These are phyloP conservation scores for Elymnias hypermnestra DNA, from an alignment of 1,140 invertebrate species.

Conservation along the genomic window DNA sequence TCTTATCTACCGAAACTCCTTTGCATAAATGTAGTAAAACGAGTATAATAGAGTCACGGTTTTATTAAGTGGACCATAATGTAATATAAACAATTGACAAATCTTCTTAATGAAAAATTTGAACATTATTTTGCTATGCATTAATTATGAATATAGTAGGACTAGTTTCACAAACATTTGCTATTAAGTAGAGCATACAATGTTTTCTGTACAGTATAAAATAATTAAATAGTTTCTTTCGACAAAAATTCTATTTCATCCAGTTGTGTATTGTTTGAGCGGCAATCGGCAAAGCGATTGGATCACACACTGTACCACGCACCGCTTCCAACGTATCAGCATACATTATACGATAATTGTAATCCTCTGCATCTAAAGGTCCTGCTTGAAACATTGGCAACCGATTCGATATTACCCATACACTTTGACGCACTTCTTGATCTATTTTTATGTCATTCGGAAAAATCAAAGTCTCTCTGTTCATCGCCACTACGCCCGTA, in stretches of 20 bases:
- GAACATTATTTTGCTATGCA: not conserved
- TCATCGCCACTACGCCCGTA: constrained; percentile 78
- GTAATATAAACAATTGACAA: not conserved
- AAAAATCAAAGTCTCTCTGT: constrained; percentile 80
- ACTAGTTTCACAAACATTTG: constrained; percentile 12
- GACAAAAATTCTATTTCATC: not conserved
- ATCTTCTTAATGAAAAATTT: too few relatives aligned
- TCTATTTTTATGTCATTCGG: constrained; percentile 88
- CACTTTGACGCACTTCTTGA: constrained; percentile 79
- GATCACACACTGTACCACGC: constrained; percentile 82
- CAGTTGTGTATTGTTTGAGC: not conserved
- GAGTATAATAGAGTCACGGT: too few relatives aligned
- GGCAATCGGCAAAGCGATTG: constrained; percentile 27
- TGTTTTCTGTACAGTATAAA: not conserved
- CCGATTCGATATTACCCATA: constrained; percentile 86
- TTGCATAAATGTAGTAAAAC: too few relatives aligned
- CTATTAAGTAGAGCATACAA: not conserved
- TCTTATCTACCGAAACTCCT: too few relatives aligned
- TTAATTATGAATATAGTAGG: constrained; percentile 14
- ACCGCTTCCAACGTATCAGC: constrained; percentile 79
- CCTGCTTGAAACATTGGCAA: constrained; percentile 83
- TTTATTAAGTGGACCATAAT: too few relatives aligned
- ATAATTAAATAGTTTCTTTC: not conserved
- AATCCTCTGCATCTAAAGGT: constrained; percentile 77
- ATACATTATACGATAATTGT: constrained; percentile 84